Evolutionary conservation across 2,797 vertebrate species (phyloP), one percentile per base, ranked within the genome.

Genomic region (Danio aesculapii): DNA sequence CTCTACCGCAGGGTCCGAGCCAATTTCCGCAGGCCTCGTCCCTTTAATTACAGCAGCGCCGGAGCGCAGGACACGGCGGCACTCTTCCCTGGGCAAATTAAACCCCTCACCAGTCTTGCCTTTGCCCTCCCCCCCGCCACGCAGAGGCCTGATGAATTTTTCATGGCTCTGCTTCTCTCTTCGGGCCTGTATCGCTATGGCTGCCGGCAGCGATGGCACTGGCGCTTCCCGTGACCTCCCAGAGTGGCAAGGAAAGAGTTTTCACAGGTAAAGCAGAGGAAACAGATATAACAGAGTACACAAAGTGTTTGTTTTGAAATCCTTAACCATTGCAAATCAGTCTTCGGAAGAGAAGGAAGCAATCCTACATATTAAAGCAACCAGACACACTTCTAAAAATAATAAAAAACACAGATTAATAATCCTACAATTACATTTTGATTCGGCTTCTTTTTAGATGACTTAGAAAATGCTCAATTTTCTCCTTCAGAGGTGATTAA

Each of bases 1-100:
- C 89, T 90, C 87, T 87, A 71, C 84, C 83, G 89, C 76, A 0
- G 89, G 87, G 92, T 95, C 85, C n/a, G 75, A 93, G 91, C 91
- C 89, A 90, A 89, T 89, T 87, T 86, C 88, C 89, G 89, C 94
- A 88, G 79, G 84, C 88, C 83, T 13, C 92, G 91, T 94, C 89
- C 85, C 89, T 94, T 95, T 95, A 95, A 95, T 95, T 94, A 94
- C 86, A 92, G 88, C 88, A 92, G 89, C 91, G 87, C 71, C 69
- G 64, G 73, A 82, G 77, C 68, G 30, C 47, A 21, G 75, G 81
- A 81, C 21, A 74, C 21, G 13, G 16, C 69, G n/a, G 76, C 16
- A 68, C 50, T 81, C 69, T 68, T 64, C 72, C 63, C 57, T 69
- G 55, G 84, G 78, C 83, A 87, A 85, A 85, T 86, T 84, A 85